These are phyloP conservation scores for Menura novaehollandiae DNA, from an alignment of 2,113 vertebrate species.

Conservation along the genomic window DNA sequence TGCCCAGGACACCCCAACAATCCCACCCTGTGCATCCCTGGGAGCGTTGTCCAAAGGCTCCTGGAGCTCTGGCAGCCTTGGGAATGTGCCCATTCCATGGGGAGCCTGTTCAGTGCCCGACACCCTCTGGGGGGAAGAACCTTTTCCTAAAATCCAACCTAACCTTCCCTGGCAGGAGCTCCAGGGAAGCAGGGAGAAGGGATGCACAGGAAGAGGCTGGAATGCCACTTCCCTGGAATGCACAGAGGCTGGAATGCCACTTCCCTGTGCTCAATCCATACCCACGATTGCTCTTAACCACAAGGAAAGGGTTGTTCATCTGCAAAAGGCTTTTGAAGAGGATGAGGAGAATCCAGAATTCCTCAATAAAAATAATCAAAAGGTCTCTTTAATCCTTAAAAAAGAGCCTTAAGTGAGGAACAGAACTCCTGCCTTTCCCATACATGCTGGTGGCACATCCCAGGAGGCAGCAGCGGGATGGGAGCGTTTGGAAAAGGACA, in stretches of 20 bases:
- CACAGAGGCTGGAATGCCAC: too few species aligned
- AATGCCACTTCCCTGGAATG: neutral
- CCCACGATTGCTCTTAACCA: neutral
- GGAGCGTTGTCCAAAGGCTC: rapidly evolving
- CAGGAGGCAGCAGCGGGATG: neutral
- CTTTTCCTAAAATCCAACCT: neutral
- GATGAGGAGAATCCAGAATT: neutral
- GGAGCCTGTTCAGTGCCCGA: neutral
- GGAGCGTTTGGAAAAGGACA: neutral
- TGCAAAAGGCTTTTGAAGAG: neutral
- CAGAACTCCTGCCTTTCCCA: neutral
- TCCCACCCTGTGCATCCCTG: neutral
- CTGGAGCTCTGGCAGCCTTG: neutral
- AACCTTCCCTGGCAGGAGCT: neutral
- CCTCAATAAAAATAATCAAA: neutral
- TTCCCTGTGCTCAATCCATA: rapidly evolving
- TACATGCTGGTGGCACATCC: rapidly evolving
- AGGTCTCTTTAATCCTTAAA: neutral
- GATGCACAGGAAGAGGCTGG: neutral
- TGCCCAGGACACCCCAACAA: neutral
- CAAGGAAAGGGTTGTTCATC: rapidly evolving
- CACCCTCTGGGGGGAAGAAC: too few species aligned
- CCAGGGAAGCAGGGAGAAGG: neutral
- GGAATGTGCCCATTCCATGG: neutral
- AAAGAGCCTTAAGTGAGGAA: neutral